phyloP scores from a whole-genome alignment of 1,140 invertebrate genomes.

The Dinothrombium tinctorium region DNA sequence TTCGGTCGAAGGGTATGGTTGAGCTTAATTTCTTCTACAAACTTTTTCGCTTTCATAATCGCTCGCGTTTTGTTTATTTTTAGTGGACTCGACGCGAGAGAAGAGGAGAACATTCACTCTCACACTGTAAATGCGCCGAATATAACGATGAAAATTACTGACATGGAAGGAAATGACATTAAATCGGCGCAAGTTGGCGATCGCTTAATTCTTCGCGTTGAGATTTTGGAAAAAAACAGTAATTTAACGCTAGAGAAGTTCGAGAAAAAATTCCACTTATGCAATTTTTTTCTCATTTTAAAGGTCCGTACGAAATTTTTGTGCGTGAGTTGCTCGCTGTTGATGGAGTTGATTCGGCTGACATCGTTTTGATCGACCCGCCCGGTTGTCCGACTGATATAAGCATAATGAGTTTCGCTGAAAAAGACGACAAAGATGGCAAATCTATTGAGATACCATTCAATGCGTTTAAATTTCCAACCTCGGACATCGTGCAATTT shows the following conservation, averaged over 20 bases:
- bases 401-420: constrained; percentile 58
- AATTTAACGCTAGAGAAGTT: constrained; percentile 6
- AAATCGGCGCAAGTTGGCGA: constrained; percentile 22
- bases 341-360: constrained; percentile 61
- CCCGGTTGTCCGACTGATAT: constrained; percentile 36
- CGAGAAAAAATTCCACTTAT: background rate
- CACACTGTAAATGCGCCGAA: constrained; percentile 66
- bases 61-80: background rate
- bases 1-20: background rate
- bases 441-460: constrained; percentile 49
- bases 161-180: constrained; percentile 23
- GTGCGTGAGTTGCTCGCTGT: constrained; percentile 75
- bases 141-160: constrained; percentile 70
- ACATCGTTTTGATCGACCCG: constrained; percentile 65
- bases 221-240: constrained; percentile 46
- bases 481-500: constrained; percentile 80
- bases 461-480: constrained; percentile 71
- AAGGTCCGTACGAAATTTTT: constrained; percentile 70
- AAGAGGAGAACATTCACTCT: constrained; percentile 23
- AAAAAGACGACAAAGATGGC: constrained; percentile 20
- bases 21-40: background rate
- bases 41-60: background rate
- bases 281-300: background rate
- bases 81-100: background rate
- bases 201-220: constrained; percentile 62